phyloP scores from a whole-genome alignment of 2,113 vertebrate species.

The Tragelaphus strepsiceros region DNA sequence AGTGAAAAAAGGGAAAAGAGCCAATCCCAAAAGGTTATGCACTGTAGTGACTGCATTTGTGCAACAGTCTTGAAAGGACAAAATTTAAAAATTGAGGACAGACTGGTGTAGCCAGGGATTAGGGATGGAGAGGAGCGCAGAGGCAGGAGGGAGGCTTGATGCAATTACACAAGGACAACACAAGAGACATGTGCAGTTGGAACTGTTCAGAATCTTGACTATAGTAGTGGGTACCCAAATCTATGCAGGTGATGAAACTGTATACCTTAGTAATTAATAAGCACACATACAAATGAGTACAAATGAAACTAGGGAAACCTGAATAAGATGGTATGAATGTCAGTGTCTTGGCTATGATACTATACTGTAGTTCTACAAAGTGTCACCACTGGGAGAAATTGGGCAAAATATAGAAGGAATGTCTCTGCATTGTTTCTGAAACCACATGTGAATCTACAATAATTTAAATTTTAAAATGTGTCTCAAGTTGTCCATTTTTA shows the following conservation, averaged over 20 bases:
- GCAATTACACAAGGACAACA: not conserved
- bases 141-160: not conserved
- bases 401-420: not conserved
- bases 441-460: not conserved
- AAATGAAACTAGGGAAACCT: not conserved
- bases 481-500: not conserved
- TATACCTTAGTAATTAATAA: not conserved
- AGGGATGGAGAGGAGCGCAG: not conserved
- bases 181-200: not conserved
- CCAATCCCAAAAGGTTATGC: not conserved
- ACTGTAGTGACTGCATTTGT: not conserved
- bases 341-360: not conserved
- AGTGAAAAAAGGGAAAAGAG: not conserved
- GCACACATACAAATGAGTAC: not conserved
- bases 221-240: not conserved
- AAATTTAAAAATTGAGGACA: not conserved
- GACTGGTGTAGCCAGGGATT: not conserved
- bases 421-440: not conserved
- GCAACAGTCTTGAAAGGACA: slow-evolving; percentile 7
- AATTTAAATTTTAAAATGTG: not conserved
- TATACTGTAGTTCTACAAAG: not conserved
- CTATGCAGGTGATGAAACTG: not conserved
- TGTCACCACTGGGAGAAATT: not conserved
- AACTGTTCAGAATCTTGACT: not conserved
- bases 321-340: not conserved